These are phyloP conservation scores for Rhingia campestris DNA, from an alignment of 2,888 invertebrate genomes.

Conservation along the genomic window DNA sequence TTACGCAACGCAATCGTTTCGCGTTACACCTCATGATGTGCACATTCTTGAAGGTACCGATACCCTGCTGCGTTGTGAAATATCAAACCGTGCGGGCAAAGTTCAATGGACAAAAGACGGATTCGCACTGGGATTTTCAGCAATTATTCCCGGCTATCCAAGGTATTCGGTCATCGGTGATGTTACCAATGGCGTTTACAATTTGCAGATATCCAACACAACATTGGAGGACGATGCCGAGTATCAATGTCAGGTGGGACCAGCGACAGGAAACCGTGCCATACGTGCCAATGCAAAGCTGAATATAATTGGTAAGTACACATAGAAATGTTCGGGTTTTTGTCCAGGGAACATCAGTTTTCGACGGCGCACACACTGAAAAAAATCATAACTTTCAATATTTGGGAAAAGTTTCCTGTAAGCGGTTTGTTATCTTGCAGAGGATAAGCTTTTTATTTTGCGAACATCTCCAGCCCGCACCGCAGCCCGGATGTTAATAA, in stretches of 20 bases:
- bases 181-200: conserved; percentile 91
- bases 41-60: conserved; percentile 93
- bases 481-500: conserved; percentile 18
- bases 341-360: too few species aligned
- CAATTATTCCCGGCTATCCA: conserved; percentile 91
- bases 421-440: conserved; percentile 1
- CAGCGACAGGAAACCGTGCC: conserved; percentile 90
- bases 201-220: conserved; percentile 94
- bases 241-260: conserved; percentile 98
- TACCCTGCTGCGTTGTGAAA: conserved; percentile 92
- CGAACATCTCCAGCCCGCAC: conserved; percentile 29
- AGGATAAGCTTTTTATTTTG: conserved; percentile 40
- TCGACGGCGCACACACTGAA: too few species aligned
- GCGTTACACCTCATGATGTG: conserved; percentile 89
- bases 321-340: not conserved
- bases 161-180: conserved; percentile 94
- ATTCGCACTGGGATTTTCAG: conserved; percentile 91
- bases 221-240: conserved; percentile 96
- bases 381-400: too few species aligned
- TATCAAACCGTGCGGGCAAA: conserved; percentile 91
- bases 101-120: conserved; percentile 98
- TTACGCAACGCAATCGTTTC: conserved; percentile 89
- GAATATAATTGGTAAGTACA: conserved; percentile 93
- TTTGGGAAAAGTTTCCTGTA: conserved; percentile 6
- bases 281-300: conserved; percentile 94